A percentile compares a stretch with the other conserved stretches of the same genome.
Conservation (phyloP, 1,140 invertebrate genomes). For the Vanessa atalanta region DNA sequence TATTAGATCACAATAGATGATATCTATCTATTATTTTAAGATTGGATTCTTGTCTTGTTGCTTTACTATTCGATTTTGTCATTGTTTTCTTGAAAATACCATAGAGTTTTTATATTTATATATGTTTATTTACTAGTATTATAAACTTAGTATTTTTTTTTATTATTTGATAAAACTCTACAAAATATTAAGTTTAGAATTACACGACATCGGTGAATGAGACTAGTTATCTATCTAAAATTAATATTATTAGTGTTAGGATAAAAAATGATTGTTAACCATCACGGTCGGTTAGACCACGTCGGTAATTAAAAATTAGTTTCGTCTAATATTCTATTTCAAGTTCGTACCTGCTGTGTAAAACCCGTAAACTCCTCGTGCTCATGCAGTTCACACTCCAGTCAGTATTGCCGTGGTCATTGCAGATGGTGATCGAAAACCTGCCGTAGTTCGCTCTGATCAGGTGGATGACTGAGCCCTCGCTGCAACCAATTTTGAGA, state of each 20-base stretch:
- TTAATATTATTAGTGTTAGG: too few species aligned
- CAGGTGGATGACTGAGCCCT: conserved; percentile 93
- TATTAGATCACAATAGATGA: conserved; percentile 3
- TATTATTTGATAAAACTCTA: too few species aligned
- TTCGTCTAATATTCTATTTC: too few species aligned
- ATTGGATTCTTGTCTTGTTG: background rate
- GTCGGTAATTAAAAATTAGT: too few species aligned
- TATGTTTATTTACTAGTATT: background rate
- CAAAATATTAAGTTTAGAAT: too few species aligned
- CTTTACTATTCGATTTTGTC: background rate
- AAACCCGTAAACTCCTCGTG: conserved; percentile 88
- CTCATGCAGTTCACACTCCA: conserved; percentile 98
- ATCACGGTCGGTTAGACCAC: too few species aligned
- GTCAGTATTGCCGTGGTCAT: conserved; percentile 96
- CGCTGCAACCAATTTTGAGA: conserved; percentile 92
- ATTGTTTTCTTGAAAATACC: background rate
- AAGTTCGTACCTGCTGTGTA: conserved; percentile 87
- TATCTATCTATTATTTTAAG: conserved; percentile 11
- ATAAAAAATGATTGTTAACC: too few species aligned
- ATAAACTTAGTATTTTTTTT: background rate
- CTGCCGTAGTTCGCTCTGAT: conserved; percentile 97
- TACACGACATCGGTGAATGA: too few species aligned
- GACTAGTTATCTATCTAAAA: too few species aligned
- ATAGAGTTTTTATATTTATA: too few species aligned
- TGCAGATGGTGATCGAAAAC: conserved; percentile 97